Conservation (phyloP, 2,888 invertebrate species). For the Sceliomorpha sp. region DNA sequence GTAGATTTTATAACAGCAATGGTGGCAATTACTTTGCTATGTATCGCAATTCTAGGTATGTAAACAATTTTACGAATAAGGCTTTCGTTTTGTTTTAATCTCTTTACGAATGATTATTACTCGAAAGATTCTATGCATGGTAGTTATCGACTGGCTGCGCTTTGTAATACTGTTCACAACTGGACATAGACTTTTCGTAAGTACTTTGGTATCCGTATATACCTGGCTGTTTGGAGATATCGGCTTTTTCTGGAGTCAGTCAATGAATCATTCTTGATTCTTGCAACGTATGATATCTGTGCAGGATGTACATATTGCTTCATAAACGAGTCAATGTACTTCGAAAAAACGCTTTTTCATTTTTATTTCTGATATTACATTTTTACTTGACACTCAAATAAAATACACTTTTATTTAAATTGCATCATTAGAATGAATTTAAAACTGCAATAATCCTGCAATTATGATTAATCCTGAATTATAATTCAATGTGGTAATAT, state of each 20-base stretch:
- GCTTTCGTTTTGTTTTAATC: not conserved
- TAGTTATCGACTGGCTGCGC: not conserved
- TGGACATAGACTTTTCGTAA: conserved; percentile 20
- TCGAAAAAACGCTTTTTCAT: too few relatives aligned
- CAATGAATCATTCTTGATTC: conserved; percentile 24
- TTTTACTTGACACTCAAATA: too few relatives aligned
- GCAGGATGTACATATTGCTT: conserved; percentile 4
- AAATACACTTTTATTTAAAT: too few relatives aligned
- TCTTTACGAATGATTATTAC: not conserved
- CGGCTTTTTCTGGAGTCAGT: conserved; percentile 13
- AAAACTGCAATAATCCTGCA: too few relatives aligned
- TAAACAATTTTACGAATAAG: not conserved
- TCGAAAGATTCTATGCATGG: conserved; percentile 11
- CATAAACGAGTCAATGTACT: conserved; percentile 1
- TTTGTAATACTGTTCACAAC: conserved; percentile 8
- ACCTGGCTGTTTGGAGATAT: conserved; percentile 16
- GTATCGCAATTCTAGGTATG: not conserved
- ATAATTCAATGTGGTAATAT: too few relatives aligned
- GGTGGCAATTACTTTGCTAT: not conserved
- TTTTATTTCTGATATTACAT: too few relatives aligned
- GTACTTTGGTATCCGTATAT: conserved; percentile 16
- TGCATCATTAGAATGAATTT: too few relatives aligned
- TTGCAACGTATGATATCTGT: conserved; percentile 6
- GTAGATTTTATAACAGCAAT: too few relatives aligned
- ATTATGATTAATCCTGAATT: too few relatives aligned